Conservation (phyloP, 2,797 vertebrate species). For the Myripristis jacobus region DNA sequence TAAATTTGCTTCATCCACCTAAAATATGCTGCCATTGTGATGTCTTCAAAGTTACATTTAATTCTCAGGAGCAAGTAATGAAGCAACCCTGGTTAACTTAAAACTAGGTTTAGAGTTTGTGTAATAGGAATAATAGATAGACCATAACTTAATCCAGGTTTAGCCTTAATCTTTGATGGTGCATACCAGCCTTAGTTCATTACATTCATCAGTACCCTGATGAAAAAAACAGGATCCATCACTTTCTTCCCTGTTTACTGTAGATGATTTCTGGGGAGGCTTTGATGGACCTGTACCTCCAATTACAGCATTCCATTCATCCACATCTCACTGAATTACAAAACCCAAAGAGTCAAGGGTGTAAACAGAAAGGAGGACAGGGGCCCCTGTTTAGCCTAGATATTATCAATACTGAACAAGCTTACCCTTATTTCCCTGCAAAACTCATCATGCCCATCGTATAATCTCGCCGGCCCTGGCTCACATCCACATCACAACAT, state of each 20-base stretch:
- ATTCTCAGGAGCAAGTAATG: too few species aligned
- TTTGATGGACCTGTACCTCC: slow-evolving; percentile 34
- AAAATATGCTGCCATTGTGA: too few species aligned
- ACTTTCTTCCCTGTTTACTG: neutral
- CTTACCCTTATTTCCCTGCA: slow-evolving; percentile 27
- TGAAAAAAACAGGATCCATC: slow-evolving; percentile 21
- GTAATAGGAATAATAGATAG: too few species aligned
- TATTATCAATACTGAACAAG: slow-evolving; percentile 33
- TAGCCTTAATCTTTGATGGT: too few species aligned
- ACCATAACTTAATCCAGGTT: too few species aligned
- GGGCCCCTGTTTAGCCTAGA: slow-evolving; percentile 37
- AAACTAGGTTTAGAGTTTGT: too few species aligned
- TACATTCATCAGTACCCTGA: neutral
- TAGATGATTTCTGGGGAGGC: neutral
- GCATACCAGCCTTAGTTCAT: too few species aligned
- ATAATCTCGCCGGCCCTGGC: slow-evolving; percentile 16
- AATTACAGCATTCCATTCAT: slow-evolving; percentile 50
- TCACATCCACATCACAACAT: slow-evolving; percentile 27
- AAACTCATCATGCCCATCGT: slow-evolving; percentile 20
- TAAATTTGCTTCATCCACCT: too few species aligned
- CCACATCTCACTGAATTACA: slow-evolving; percentile 52
- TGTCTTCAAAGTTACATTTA: too few species aligned
- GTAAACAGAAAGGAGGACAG: slow-evolving; percentile 46
- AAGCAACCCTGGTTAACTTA: too few species aligned
- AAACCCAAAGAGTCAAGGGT: slow-evolving; percentile 23